A percentile compares a stretch with the other conserved stretches of the same genome.
Evolutionary conservation across 2,797 vertebrate species (phyloP).

Genomic region (Meda fulgida): DNA sequence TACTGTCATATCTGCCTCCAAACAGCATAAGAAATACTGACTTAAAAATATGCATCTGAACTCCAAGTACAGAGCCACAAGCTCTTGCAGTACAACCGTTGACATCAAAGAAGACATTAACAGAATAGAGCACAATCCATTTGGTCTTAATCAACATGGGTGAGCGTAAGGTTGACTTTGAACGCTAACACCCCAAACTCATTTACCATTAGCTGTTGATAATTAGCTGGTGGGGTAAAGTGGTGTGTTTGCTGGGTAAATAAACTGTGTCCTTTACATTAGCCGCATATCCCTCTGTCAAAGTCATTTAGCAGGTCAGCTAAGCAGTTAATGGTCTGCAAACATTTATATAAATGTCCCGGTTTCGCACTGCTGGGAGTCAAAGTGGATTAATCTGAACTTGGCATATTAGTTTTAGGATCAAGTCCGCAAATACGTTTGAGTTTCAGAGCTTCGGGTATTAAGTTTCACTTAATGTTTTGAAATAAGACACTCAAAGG

Average conservation of each 20-base stretch:
- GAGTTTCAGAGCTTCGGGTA: background rate
- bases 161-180: conserved; percentile 26
- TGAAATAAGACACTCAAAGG: background rate
- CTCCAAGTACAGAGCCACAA: conserved; percentile 1
- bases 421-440: conserved; percentile 5
- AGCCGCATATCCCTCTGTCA: conserved; percentile 45
- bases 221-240: conserved; percentile 51
- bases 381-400: conserved; percentile 45
- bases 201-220: conserved; percentile 36
- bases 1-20: background rate
- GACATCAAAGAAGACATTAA: conserved; percentile 25
- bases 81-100: background rate
- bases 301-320: conserved; percentile 55
- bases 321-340: conserved; percentile 57
- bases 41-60: background rate
- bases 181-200: conserved; percentile 41
- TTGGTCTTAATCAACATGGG: conserved; percentile 35
- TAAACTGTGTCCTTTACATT: conserved; percentile 53
- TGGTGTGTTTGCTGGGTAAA: conserved; percentile 50
- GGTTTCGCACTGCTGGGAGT: conserved; percentile 19
- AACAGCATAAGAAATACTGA: background rate
- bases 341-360: conserved; percentile 44
- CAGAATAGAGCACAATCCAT: conserved; percentile 34
- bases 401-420: conserved; percentile 16
- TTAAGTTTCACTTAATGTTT: conserved; percentile 10